Evolutionary conservation across 1,140 invertebrate species (phyloP).

Genomic region (Mamestra configurata): DNA sequence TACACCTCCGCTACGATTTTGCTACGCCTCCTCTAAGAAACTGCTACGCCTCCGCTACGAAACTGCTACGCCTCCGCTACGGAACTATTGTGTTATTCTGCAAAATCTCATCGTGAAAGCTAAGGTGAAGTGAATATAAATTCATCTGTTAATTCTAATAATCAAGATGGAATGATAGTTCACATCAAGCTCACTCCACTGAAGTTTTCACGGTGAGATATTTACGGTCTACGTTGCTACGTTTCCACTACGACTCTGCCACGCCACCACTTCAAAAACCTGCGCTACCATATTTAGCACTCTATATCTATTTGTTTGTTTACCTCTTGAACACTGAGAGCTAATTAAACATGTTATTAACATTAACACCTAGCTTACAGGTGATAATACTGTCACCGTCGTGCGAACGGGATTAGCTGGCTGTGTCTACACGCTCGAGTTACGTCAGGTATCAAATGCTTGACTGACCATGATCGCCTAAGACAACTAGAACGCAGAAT

Average conservation of each 20-base stretch:
- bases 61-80: no score
- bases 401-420: slow-evolving; percentile 7
- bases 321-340: neutral
- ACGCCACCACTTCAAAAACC: neutral
- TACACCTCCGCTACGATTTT: no score
- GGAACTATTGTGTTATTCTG: no score
- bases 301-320: neutral
- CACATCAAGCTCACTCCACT: no score
- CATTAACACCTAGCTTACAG: slow-evolving; percentile 7
- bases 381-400: neutral
- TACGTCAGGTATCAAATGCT: neutral
- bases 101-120: no score
- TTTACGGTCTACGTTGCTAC: no score
- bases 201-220: no score
- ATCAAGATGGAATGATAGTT: no score
- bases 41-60: no score
- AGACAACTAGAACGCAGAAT: neutral
- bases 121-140: no score
- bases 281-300: neutral
- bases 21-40: no score
- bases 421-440: neutral
- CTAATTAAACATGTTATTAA: slow-evolving; percentile 13
- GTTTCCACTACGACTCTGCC: neutral
- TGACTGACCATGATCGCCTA: neutral
- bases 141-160: no score